Evolutionary conservation across 2,888 invertebrate genomes (phyloP), one percentile per base, ranked within the genome.

Genomic region (Polietes domitor): DNA sequence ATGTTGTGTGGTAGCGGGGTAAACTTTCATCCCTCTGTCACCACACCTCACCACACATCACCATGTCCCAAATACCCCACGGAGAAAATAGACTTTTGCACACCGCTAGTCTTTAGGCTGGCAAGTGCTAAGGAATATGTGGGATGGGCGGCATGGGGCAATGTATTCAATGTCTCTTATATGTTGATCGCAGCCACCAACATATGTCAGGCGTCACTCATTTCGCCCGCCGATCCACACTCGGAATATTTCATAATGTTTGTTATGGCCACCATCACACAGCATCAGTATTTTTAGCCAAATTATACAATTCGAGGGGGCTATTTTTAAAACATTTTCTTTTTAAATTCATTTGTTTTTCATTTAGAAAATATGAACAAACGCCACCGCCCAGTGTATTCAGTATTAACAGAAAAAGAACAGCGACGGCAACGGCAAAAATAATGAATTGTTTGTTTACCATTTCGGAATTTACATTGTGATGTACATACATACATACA

Each of bases 121-220:
- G 61, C n/a, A n/a, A n/a, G 58, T n/a, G 4, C 21, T 21, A 26
- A 26, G 21, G 58, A 19, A 26, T 10, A 26, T 26, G 26, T 0
- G 5, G 12, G 26, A 12, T 12, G 58, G 9, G 15, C 1, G 28
- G 4, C 1, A 50, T 63, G 63, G 55, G 78, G 24, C 26, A 19
- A 28, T 71, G 2, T 76, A 37, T 41, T 74, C 58, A 78, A 70
- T 73, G 58, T 78, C 50, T 79, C 3, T 41, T 55, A 19, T 21
- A 65, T 37, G 32, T 41, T 43, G 19, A 71, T 28, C 17, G 17
- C 32, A 72, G 26, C 24, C 17, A 70, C 58, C 73, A 80, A 68
- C 77, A 72, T 78, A 81, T 78, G 83, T 78, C 83, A 81, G 83
- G 77, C 83, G 83, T 81, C 83, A 81, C 72, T 78, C 81, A 81